Percentiles rank a stretch among this genome's conserved stretches.
Conservation (phyloP, 2,888 invertebrate species). For the Protodeltote pygarga region DNA sequence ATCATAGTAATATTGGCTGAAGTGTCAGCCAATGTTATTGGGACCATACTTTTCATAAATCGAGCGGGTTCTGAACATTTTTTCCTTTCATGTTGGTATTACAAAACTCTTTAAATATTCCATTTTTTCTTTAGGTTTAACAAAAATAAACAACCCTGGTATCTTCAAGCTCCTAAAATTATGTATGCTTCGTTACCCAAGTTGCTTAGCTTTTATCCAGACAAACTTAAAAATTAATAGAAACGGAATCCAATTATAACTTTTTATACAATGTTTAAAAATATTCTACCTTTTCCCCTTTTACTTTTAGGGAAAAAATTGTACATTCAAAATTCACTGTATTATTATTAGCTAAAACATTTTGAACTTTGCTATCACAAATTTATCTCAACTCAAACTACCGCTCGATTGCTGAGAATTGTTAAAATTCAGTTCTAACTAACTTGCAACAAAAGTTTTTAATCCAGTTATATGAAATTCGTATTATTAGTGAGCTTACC, state of each 20-base stretch:
- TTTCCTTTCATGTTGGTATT: no score
- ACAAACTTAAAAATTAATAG: neutral
- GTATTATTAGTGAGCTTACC: neutral
- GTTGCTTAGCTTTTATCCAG: conserved; percentile 27
- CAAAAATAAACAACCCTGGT: no score
- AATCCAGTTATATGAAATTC: neutral
- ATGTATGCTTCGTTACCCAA: conserved; percentile 27
- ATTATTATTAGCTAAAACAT: conserved; percentile 7
- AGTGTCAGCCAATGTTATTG: neutral
- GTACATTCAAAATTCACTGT: conserved; percentile 1
- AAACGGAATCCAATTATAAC: conserved; percentile 1
- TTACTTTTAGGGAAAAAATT: neutral
- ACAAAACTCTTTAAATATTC: no score
- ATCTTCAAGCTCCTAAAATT: conserved; percentile 19
- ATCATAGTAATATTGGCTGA: conserved; percentile 22
- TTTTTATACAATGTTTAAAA: conserved; percentile 10
- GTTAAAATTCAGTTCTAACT: conserved; percentile 1
- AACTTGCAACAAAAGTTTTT: conserved; percentile 4
- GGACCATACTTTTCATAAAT: neutral
- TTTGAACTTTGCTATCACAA: neutral
- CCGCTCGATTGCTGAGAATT: conserved; percentile 1
- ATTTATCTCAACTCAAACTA: conserved; percentile 10
- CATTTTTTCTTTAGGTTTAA: no score
- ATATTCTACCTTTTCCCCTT: conserved; percentile 4
- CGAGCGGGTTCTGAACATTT: no score